Conservation (phyloP, 2,797 vertebrate species). For the Cossypha niveicapilla region DNA sequence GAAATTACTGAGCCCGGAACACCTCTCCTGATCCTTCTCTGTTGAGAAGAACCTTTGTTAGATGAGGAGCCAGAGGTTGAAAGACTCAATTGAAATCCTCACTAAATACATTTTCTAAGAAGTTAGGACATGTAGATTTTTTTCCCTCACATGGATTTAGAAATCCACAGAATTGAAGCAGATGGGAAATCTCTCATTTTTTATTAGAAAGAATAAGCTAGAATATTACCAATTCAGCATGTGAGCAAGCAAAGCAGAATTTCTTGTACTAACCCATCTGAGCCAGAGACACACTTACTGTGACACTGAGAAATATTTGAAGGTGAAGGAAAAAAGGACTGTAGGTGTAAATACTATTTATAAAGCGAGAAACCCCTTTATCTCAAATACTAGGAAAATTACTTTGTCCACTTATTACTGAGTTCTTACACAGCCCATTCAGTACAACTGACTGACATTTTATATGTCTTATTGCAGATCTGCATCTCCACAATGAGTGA, state of each 20-base stretch:
- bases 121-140: conserved; percentile 47
- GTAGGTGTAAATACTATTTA: neutral
- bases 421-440: neutral
- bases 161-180: neutral
- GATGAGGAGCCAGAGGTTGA: conserved; percentile 49
- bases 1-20: conserved; percentile 44
- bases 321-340: neutral
- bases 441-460: neutral
- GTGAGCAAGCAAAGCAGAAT: conserved; percentile 31
- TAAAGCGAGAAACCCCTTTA: neutral
- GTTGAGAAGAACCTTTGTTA: conserved; percentile 55
- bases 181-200: conserved; percentile 25
- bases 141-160: conserved; percentile 12
- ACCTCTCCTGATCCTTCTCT: conserved; percentile 51
- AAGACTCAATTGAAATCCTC: conserved; percentile 37
- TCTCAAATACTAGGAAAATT: neutral
- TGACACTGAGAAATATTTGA: neutral
- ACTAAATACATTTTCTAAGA: conserved; percentile 49
- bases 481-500: neutral
- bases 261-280: neutral
- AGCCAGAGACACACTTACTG: neutral
- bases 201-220: conserved; percentile 21
- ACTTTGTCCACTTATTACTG: neutral
- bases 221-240: neutral
- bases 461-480: neutral